Evolutionary conservation across 2,113 vertebrate species (phyloP), one percentile per base, ranked within the genome.

Genomic region (Morone chrysops): DNA sequence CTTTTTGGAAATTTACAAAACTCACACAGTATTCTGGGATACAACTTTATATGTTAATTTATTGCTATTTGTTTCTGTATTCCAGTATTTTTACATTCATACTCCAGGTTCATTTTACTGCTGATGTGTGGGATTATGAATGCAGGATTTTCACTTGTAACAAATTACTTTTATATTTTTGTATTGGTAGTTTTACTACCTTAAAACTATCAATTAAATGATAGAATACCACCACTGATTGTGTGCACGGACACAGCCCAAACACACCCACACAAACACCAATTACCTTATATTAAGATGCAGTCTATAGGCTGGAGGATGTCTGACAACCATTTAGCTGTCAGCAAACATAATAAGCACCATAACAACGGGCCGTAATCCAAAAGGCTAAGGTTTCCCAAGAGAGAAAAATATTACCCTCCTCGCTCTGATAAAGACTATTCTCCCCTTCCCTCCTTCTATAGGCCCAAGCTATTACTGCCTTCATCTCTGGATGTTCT

Each of bases 261-360:
- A 6, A 81, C 25, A 70, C 40, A 66, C 43, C 8, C 38, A 38
- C 57, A 51, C 76, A 79, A 48, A 86, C 22, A 79, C 45, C 82
- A 40, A 6, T 38, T 43, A 54, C 48, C 48, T 48, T 66, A 66
- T 69, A 70, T 73, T 74, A 51, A 78, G 61, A 62, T 6, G 4
- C n/a, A 56, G 59, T 75, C 62, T 82, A 25, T 82, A 53, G 63
- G 50, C 75, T 63, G 47, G 22, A 65, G 41, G 51, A 81, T 82
- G 71, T 80, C 73, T 74, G 73, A 76, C 45, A 78, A 69, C 62
- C 80, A 77, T 78, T 84, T 65, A 45, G 63, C 76, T 80, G 77
- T 86, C 78, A 85, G 67, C 87, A 87, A 87, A 88, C 70, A 78
- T 66, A 86, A 85, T 85, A 85, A 72, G 75, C 75, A 74, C 51